Base-by-base conservation (phyloP, 1,140 invertebrate species). In the Coelopa frigida region DNA sequence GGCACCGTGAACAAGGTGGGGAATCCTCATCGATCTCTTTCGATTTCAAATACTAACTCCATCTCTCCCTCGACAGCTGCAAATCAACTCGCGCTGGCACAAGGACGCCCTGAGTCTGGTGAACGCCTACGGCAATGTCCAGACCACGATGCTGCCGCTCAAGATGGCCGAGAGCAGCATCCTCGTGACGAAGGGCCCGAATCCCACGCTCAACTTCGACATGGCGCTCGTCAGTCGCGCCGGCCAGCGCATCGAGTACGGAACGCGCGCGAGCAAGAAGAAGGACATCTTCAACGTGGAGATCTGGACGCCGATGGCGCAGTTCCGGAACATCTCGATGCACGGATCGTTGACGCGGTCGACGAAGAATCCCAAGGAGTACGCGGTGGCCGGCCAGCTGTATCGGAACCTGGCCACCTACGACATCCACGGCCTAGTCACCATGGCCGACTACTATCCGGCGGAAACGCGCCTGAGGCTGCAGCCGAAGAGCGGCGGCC, bases 391-490 rank as follows among this genome's bases (percentile, higher is more conserved):
- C 0, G 66, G 66, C 5, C 53, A 61, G 31, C 32, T 68, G 0
- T 68, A 64, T 35, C 41, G 59, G 2, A 68, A 69, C 14, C 58
- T 57, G 57, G 56, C 52, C 5, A 58, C 59, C 8, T 68, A 65
- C 45, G 54, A 51, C 14, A 33, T 68, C 0, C 46, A 53, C 5
- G 66, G 66, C 5, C 47, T 44, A 3, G 48, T 68, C 1, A 51
- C 53, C 3, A 57, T 60, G 52, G 35, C 36, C 4, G 46, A 60
- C 4, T 24, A 55, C 21, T 46, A 52, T 50, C 60, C 60, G 4
- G 47, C 59, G 0, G 52, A 66, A 38, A 54, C 37, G 7, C 52
- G 49, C 2, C 8, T 68, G 17, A 46, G 57, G 4, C 46, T 61
- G 0, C 55, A 64, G 32, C 59, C 65, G 8, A 60, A 60, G 31